Evolutionary conservation across 2,888 invertebrate genomes (phyloP), one percentile per base, ranked within the genome.

Genomic region (Pammene fasciana): DNA sequence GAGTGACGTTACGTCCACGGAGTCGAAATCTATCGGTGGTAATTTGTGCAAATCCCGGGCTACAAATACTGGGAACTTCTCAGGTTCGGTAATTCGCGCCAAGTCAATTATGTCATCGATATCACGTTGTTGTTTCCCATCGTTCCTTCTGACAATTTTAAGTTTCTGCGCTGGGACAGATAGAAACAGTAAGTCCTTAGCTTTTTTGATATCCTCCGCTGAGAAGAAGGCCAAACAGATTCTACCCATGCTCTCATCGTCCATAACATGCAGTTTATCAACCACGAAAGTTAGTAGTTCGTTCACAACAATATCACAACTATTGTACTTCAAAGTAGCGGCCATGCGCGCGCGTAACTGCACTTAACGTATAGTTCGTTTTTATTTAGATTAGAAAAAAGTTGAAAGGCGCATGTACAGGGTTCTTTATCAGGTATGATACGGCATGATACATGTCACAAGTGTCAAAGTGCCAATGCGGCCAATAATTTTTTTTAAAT

Each of bases 231-330:
- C 38, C 14, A 56, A 8, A 38, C 55, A 59, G 9, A 57, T 57
- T 43, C 43, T 57, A 13, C 57, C 18, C 57, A 57, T 57, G 43
- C 57, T 57, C 57, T 57, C 57, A 57, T 57, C 57, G 57, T 57
- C 57, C 57, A 57, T 57, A 43, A 57, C 16, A 45, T 59, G 59
- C 26, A 59, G 26, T 45, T 59, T 59, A 45, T 59, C 45, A 10
- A 59, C 43, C 26, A 59, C 45, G 26, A 48, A 48, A 1, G 48
- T 14, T 14, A 48, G 14, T 4, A 48, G 48, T 48, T 48, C 48
- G 48, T 48, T 48, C 16, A 48, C 48, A 3, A 48, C 48, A 48
- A 48, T 5, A 48, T 48, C 14, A 48, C 48, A 48, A 48, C 8
- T 48, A 8, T 14, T 48, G 48, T 14, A 48, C 48, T 48, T 48